Base-by-base conservation (phyloP, 1,140 invertebrate genomes). In the Apis mellifera region DNA sequence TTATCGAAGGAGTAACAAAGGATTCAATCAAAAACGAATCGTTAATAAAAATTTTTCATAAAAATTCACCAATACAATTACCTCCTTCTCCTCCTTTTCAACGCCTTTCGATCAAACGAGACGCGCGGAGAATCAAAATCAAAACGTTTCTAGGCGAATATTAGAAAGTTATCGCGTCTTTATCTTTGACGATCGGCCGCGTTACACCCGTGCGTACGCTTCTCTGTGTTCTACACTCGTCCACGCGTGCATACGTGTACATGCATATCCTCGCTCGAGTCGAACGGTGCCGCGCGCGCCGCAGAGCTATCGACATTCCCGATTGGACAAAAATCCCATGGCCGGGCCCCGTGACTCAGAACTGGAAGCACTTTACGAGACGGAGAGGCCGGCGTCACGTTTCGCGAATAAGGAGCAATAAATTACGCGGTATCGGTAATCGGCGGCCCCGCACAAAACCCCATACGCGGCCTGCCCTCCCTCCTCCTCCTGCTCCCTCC, bases 341-440 rank as follows among this genome's bases (percentile, higher is more conserved):
- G 82, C 81, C 73, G 65, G 83, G 78, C 73, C 74, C 85, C 84
- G 86, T 92, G 92, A 92, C 84, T 91, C 91, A 91, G 89, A 92
- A 91, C 88, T 92, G 84, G 90, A 90, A 91, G 90, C 90, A 91
- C 88, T 92, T 90, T 92, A 92, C 91, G 90, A 90, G 90, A 82
- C 82, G 78, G 72, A 77, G 87, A 87, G 88, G 81, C 89, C 88
- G 87, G 89, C 86, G 85, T 92, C 90, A 90, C 90, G 91, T 93
- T 92, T 91, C 90, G 85, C 88, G 86, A 89, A 92, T 92, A 91
- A 89, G 84, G 89, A 90, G 92, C 88, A 91, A 93, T 94, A 94
- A 94, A 94, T 94, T 91, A 93, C 85, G 84, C 90, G 91, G 89
- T 94, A 94, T 93, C 92, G 89, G 86, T 93, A 93, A 94, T 94